These are phyloP conservation scores for Octomys mimax DNA, from an alignment of 2,797 vertebrate genomes.

Conservation along the genomic window DNA sequence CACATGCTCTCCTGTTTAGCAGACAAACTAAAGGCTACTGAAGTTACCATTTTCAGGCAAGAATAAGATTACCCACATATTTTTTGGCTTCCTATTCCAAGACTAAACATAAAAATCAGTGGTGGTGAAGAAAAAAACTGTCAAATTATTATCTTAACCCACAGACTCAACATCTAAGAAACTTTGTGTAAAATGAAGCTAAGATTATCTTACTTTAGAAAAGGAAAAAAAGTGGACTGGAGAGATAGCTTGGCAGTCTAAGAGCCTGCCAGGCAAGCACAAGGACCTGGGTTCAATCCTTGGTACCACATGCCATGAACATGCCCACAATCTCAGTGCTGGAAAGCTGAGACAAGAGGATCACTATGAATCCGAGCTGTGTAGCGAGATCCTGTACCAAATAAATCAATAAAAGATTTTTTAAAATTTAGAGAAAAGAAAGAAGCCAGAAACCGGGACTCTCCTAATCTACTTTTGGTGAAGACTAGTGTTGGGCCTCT, in stretches of 20 bases:
- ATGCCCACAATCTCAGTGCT: too few species aligned
- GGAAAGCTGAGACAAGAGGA: too few species aligned
- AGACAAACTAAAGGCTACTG: not conserved
- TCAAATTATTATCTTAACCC: not conserved
- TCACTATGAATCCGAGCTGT: too few species aligned
- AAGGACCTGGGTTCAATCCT: too few species aligned
- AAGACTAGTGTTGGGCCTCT: constrained; percentile 29
- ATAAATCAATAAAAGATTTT: too few species aligned
- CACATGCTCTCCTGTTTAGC: not conserved
- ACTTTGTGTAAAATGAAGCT: not conserved
- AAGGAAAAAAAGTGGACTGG: too few species aligned
- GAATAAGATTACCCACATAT: not conserved
- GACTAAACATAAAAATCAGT: constrained; percentile 42
- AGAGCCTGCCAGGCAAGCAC: too few species aligned
- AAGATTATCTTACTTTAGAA: constrained; percentile 9
- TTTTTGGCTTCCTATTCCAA: constrained; percentile 4
- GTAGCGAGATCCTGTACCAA: too few species aligned
- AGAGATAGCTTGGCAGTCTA: too few species aligned
- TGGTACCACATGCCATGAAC: too few species aligned
- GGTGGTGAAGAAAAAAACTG: constrained; percentile 23
- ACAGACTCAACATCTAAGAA: constrained; percentile 5
- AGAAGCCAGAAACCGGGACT: not conserved
- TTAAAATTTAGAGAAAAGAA: not conserved
- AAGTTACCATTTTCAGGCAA: constrained; percentile 6
- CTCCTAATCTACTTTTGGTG: not conserved